Evolutionary conservation across 1,140 invertebrate genomes (phyloP), one percentile per base, ranked within the genome.

Genomic region (Cydia fagiglandana): DNA sequence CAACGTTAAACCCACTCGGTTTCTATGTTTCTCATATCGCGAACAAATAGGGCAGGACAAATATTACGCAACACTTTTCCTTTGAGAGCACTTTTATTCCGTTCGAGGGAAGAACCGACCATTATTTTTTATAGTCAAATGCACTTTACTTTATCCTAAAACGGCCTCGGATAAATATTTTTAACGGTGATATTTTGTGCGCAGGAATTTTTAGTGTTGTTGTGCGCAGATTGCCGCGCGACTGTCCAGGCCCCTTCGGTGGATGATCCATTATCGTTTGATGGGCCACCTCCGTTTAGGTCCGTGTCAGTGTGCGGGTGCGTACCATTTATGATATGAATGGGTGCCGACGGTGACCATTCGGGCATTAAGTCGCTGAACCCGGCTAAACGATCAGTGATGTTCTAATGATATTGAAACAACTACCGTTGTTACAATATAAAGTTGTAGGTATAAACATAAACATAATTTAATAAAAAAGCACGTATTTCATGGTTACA

Each of bases 241-340:
- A 86, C 85, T 87, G 86, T 78, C 85, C 86, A 84, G 88, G 88
- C 88, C 88, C 90, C 88, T 88, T 86, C 83, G 80, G 79, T 82
- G 80, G 81, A 79, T 85, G 77, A 85, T 87, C 83, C 81, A 88
- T 89, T 87, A 91, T 88, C 83, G 86, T 90, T 90, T 91, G 90
- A 91, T 91, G 81, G 89, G 78, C 85, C 83, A 91, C 84, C 89
- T 91, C 90, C 90, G 90, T 90, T 89, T 78, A 80, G 76, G 80
- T 78, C 78, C 80, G 81, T 82, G 83, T 88, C 83, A 88, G 89
- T 90, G 90, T 89, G 87, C 83, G 87, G 81, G 77, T 78, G 80
- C 81, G 82, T 83, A 81, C 82, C 80, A 83, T 81, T 70, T 41
- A 70, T 70, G 66, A 70, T 70, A 66, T 70, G 34, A 41, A 70